Conservation (phyloP, 2,113 vertebrate species). For the Galbula dea region DNA sequence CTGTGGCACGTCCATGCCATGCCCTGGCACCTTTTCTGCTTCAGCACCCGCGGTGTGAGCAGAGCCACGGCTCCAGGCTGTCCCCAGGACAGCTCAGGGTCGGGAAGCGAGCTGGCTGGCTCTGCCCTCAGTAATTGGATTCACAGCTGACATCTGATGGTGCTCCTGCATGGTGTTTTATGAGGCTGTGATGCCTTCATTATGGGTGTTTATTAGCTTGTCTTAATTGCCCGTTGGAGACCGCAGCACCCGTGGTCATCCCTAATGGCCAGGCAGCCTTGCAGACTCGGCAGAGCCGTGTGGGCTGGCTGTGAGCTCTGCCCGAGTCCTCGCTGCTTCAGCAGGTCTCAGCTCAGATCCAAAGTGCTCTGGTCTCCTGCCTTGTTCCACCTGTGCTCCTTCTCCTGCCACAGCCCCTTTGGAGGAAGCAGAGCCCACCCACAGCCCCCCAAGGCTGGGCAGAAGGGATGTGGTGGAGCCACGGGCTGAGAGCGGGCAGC, state of each 20-base stretch:
- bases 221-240: neutral
- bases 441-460: fast-evolving
- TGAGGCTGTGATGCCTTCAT: neutral
- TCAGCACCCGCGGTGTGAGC: neutral
- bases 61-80: neutral
- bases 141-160: neutral
- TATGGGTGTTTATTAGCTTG: neutral
- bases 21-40: neutral
- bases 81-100: fast-evolving
- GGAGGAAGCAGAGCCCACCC: neutral
- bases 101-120: neutral
- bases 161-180: neutral
- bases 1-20: fast-evolving
- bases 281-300: fast-evolving
- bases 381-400: no score
- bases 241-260: neutral
- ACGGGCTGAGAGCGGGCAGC: no score
- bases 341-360: no score
- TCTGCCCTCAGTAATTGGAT: neutral
- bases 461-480: neutral
- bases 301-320: neutral
- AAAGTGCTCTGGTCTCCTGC: no score
- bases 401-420: neutral
- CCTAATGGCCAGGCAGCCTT: neutral
- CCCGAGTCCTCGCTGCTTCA: no score